phyloP scores from a whole-genome alignment of 1,140 invertebrate species.

The Polypedilum vanderplanki region DNA sequence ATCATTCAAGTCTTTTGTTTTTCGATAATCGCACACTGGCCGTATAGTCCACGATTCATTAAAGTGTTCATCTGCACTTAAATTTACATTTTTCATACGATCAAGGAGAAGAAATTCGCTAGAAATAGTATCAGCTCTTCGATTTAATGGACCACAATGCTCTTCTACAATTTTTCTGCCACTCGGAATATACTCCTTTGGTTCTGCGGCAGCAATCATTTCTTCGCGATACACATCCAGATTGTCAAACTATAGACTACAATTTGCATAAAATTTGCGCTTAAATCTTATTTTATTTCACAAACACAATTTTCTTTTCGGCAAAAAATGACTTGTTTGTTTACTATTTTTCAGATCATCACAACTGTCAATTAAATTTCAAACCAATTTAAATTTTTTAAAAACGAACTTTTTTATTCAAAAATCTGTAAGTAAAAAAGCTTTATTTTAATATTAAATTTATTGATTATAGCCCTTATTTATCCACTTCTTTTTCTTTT shows the following conservation, averaged over 20 bases:
- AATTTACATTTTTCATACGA: slow-evolving; percentile 62
- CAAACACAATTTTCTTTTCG: no score
- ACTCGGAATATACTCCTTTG: slow-evolving; percentile 82
- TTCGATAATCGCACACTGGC: slow-evolving; percentile 41
- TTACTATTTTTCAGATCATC: no score
- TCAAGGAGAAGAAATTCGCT: slow-evolving; percentile 57
- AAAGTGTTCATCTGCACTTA: slow-evolving; percentile 53
- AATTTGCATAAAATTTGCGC: neutral
- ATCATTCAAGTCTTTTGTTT: slow-evolving; percentile 35
- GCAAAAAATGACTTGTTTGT: no score
- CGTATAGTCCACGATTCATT: slow-evolving; percentile 64
- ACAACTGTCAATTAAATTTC: neutral
- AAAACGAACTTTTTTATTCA: neutral
- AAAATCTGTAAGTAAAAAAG: neutral
- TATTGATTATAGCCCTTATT: slow-evolving; percentile 4
- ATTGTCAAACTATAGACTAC: slow-evolving; percentile 48
- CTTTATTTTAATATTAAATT: neutral
- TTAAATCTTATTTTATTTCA: no score
- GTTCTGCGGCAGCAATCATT: slow-evolving; percentile 75
- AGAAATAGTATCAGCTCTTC: slow-evolving; percentile 40
- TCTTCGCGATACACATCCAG: slow-evolving; percentile 66
- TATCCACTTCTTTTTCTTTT: slow-evolving; percentile 15
- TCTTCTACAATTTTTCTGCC: slow-evolving; percentile 69
- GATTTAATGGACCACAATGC: slow-evolving; percentile 59
- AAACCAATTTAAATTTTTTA: neutral